Conservation (phyloP, 2,113 vertebrate genomes). For the Zootoca vivipara region DNA sequence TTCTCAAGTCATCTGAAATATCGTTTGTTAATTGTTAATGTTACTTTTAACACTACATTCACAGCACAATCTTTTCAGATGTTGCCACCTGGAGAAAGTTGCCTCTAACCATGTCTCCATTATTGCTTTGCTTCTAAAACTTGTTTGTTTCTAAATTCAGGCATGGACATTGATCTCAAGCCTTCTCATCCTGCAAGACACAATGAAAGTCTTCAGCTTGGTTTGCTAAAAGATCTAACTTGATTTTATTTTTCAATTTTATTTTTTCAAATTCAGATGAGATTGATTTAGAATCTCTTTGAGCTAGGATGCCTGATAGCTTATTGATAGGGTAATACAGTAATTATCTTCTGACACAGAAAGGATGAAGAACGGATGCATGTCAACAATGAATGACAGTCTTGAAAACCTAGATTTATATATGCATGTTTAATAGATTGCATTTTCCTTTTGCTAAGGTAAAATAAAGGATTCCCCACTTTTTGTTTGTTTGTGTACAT, state of each 20-base stretch:
- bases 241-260: neutral
- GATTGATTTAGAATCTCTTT: neutral
- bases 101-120: too few relatives aligned
- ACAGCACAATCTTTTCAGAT: neutral
- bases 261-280: neutral
- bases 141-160: neutral
- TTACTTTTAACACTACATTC: neutral
- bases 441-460: slow-evolving; percentile 25
- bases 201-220: neutral
- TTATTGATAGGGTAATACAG: neutral
- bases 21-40: slow-evolving; percentile 6
- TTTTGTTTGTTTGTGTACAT: neutral
- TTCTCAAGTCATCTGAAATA: neutral
- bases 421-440: slow-evolving; percentile 12
- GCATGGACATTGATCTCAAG: neutral
- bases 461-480: slow-evolving; percentile 30
- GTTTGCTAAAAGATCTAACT: neutral
- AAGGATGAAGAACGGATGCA: neutral
- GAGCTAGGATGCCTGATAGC: neutral
- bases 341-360: neutral
- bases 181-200: neutral
- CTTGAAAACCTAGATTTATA: slow-evolving; percentile 19
- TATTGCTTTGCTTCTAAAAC: neutral
- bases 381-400: neutral
- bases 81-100: neutral